phyloP scores from a whole-genome alignment of 2,888 invertebrate genomes.

The Callyntrura guangdongensis region DNA sequence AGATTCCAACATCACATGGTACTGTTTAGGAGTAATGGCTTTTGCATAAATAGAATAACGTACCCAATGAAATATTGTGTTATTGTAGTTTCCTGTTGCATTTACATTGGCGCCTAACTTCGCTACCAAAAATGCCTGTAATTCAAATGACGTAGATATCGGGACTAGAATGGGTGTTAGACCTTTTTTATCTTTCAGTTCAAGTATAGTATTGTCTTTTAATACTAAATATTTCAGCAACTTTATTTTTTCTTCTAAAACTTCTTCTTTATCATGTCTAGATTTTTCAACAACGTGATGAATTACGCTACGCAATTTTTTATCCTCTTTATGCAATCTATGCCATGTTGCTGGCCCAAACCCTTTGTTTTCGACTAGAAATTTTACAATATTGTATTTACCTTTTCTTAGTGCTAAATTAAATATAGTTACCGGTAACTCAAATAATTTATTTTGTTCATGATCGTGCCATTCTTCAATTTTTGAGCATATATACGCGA shows the following conservation, averaged over 20 bases:
- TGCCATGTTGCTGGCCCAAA: constrained; percentile 22
- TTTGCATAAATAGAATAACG: background rate
- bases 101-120: background rate
- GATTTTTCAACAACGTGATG: constrained; percentile 11
- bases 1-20: background rate
- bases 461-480: constrained; percentile 9
- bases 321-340: background rate
- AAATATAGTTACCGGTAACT: background rate
- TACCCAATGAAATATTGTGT: constrained; percentile 23
- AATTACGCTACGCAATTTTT: background rate
- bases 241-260: constrained; percentile 12
- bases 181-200: background rate
- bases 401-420: background rate
- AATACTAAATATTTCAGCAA: background rate
- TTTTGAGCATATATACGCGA: background rate
- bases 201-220: background rate
- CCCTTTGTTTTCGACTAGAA: constrained; percentile 21
- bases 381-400: constrained; percentile 18
- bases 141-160: background rate
- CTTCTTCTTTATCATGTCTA: background rate
- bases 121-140: background rate
- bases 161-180: background rate
- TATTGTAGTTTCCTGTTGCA: constrained; percentile 4
- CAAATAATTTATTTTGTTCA: background rate
- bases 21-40: background rate